These are phyloP conservation scores for Rhopalosiphum maidis DNA, from an alignment of 1,140 invertebrate species.

Conservation along the genomic window DNA sequence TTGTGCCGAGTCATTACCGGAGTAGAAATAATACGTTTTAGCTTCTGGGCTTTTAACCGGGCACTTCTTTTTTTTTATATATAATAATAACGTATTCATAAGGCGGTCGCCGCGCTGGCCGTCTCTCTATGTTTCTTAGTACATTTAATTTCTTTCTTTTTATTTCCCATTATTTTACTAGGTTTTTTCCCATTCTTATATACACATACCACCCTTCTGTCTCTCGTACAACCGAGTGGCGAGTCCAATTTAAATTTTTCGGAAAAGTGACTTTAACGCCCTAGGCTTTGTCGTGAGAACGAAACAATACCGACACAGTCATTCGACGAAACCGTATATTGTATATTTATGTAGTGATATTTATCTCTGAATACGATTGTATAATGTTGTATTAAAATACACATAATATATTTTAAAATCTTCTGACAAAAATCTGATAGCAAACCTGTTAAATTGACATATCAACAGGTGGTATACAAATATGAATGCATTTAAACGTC, in stretches of 20 bases:
- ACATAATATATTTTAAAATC: constrained; percentile 8
- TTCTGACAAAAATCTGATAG: constrained; percentile 34
- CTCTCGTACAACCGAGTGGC: neutral
- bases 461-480: constrained; percentile 39
- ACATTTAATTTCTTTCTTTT: constrained; percentile 44
- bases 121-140: neutral
- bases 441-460: constrained; percentile 17
- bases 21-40: constrained; percentile 57
- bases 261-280: constrained; percentile 57
- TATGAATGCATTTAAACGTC: neutral
- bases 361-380: neutral
- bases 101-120: neutral
- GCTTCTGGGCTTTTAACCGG: constrained; percentile 56
- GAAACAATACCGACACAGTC: constrained; percentile 38
- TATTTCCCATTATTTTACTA: constrained; percentile 41
- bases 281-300: constrained; percentile 45
- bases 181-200: constrained; percentile 27
- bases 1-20: constrained; percentile 57
- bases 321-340: constrained; percentile 2
- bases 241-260: constrained; percentile 38
- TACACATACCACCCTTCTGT: constrained; percentile 13
- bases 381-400: constrained; percentile 7
- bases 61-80: constrained; percentile 43
- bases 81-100: constrained; percentile 53
- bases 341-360: neutral